These are phyloP conservation scores for Phalacrocorax brasilianus DNA, from an alignment of 2,113 vertebrate genomes.

Conservation along the genomic window DNA sequence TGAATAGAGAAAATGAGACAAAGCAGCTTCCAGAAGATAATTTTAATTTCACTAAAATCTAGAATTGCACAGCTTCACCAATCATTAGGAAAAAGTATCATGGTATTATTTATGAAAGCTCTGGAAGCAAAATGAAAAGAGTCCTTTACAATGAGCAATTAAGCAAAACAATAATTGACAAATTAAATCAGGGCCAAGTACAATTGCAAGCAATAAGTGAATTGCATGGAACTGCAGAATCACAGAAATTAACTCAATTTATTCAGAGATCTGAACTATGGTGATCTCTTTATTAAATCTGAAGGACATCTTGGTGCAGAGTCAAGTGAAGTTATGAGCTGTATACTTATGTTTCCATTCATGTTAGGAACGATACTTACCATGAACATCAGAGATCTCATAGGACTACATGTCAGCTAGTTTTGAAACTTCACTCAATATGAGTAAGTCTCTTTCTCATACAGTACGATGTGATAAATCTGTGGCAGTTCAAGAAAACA, in stretches of 20 bases:
- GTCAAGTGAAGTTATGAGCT: not conserved
- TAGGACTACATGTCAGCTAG: not conserved
- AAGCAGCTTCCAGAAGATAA: not conserved
- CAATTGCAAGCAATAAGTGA: not conserved
- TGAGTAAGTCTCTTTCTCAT: not conserved
- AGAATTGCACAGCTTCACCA: not conserved
- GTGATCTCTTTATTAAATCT: not conserved
- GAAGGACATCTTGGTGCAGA: not conserved
- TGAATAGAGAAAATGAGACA: not conserved
- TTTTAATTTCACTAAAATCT: not conserved
- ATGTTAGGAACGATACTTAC: not conserved
- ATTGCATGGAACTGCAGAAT: not conserved
- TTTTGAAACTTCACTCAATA: not conserved
- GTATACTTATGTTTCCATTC: not conserved
- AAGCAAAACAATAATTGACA: not conserved
- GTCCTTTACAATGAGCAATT: not conserved
- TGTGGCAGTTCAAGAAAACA: not conserved
- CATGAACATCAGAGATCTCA: not conserved
- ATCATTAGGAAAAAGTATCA: not conserved
- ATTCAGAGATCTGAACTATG: not conserved
- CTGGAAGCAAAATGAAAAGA: not conserved
- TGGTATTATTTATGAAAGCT: not conserved
- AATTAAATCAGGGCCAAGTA: not conserved
- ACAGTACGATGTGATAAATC: not conserved
- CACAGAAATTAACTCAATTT: not conserved